Evolutionary conservation across 2,888 invertebrate genomes (phyloP).

Genomic region (Sphaerophoria rueppellii): DNA sequence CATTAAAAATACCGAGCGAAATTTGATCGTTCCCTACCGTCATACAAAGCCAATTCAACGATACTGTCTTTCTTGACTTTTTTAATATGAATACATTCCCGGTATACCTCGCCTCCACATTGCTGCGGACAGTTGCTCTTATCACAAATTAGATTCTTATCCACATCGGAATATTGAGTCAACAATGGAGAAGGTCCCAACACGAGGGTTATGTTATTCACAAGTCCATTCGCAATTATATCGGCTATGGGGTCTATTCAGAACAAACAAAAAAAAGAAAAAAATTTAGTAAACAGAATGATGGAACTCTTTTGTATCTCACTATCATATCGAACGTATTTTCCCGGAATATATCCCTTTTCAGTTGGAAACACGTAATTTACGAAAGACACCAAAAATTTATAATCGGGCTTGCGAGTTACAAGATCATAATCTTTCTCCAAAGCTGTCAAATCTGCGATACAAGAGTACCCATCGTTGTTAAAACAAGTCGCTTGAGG

Average conservation of each 20-base stretch:
- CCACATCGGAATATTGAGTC: constrained; percentile 84
- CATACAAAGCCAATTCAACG: constrained; percentile 78
- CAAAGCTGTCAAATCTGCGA: constrained; percentile 72
- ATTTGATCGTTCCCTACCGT: constrained; percentile 75
- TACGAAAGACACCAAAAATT: constrained; percentile 76
- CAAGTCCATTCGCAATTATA: constrained; percentile 81
- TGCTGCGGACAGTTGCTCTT: constrained; percentile 66
- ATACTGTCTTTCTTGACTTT: constrained; percentile 75
- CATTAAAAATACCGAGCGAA: background rate
- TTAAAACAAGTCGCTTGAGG: constrained; percentile 75
- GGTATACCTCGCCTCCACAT: constrained; percentile 72
- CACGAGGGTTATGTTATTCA: constrained; percentile 89
- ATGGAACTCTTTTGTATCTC: constrained; percentile 61
- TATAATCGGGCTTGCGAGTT: constrained; percentile 74
- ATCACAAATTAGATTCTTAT: constrained; percentile 78
- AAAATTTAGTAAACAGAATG: background rate
- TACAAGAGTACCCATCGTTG: constrained; percentile 65
- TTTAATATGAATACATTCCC: constrained; percentile 76
- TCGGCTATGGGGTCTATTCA: constrained; percentile 74
- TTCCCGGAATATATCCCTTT: constrained; percentile 74
- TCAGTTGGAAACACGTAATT: constrained; percentile 75
- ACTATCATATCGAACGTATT: constrained; percentile 77
- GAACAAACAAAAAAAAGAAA: background rate
- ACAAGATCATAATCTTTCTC: constrained; percentile 72
- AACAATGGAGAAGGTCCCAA: constrained; percentile 90